phyloP scores from a whole-genome alignment of 2,113 vertebrate genomes.

The Syngnathus scovelli region DNA sequence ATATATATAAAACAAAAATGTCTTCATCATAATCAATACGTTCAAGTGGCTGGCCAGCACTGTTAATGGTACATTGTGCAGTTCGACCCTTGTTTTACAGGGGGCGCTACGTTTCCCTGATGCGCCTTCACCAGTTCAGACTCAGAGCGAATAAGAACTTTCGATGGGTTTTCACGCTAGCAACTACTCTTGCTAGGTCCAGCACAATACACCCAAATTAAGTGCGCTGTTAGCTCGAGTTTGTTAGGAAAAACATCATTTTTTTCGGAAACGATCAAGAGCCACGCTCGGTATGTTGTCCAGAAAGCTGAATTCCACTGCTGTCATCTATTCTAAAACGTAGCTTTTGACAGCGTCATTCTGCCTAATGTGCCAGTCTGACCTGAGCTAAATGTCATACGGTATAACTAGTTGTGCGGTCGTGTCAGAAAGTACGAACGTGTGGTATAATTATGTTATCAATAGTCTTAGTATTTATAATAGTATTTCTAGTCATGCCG shows the following conservation, averaged over 20 bases:
- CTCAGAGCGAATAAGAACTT: conserved; percentile 7
- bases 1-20: background rate
- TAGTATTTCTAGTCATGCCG: background rate
- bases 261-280: background rate
- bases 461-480: background rate
- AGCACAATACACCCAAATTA: background rate
- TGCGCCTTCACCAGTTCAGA: background rate
- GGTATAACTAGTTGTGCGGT: background rate
- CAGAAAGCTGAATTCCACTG: background rate
- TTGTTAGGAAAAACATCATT: background rate
- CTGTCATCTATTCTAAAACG: background rate
- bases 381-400: conserved; percentile 19
- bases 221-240: conserved; percentile 4
- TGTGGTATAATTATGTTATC: background rate
- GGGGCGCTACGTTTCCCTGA: conserved; percentile 7
- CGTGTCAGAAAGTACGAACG: background rate
- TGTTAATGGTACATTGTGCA: no score
- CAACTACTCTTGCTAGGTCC: conserved; percentile 5
- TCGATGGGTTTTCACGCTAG: conserved; percentile 35
- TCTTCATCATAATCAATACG: no score
- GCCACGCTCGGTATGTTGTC: conserved; percentile 34
- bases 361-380: conserved; percentile 18
- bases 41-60: no score
- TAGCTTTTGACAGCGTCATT: conserved; percentile 11
- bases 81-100: conserved; percentile 16